Evolutionary conservation across 53 echinoderm and acorn worm genomes (phyloP).

Genomic region (Temnopleurus reevesii): DNA sequence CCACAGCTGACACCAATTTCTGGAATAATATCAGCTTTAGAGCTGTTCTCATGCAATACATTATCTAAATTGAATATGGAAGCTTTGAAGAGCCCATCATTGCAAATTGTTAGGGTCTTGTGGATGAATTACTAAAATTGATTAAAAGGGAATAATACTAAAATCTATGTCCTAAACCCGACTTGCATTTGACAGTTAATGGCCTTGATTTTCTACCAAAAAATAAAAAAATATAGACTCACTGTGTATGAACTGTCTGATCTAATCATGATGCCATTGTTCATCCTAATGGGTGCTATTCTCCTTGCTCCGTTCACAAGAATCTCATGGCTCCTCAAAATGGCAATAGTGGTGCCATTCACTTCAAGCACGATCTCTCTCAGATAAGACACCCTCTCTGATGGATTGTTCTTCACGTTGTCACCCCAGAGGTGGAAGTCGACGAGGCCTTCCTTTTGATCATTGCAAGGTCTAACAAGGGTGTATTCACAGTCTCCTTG

Average conservation of each 20-base stretch:
- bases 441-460: neutral
- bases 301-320: slow-evolving; percentile 41
- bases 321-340: neutral
- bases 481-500: slow-evolving; percentile 86
- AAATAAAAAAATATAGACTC: no score
- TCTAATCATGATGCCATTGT: slow-evolving; percentile 32
- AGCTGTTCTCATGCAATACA: no score
- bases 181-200: no score
- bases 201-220: no score
- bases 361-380: slow-evolving; percentile 46
- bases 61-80: no score
- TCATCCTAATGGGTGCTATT: neutral
- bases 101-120: no score
- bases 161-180: no score
- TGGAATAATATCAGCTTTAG: no score
- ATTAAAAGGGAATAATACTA: no score
- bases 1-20: no score
- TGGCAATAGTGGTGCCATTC: slow-evolving; percentile 32
- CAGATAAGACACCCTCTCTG: slow-evolving; percentile 56
- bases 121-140: no score
- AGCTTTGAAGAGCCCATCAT: no score
- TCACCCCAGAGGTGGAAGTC: slow-evolving; percentile 67
- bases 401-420: slow-evolving; percentile 68
- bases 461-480: slow-evolving; percentile 63
- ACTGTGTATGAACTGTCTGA: slow-evolving; percentile 26